Evolutionary conservation across 2,888 invertebrate species (phyloP), one percentile per base, ranked within the genome.

Genomic region (Galerucella pusilla): DNA sequence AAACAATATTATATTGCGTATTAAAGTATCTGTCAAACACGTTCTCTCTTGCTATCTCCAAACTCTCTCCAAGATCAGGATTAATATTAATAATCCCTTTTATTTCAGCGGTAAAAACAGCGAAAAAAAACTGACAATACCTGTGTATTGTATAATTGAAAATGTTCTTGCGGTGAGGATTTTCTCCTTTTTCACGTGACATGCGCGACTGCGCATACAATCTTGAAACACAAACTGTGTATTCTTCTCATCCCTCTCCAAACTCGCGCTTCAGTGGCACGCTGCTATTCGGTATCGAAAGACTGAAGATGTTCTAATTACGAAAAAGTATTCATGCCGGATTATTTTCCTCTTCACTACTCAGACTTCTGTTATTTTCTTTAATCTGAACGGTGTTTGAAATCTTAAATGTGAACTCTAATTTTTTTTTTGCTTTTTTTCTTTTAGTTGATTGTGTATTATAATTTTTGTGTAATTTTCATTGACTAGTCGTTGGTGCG

Each of bases 121-220:
- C 46, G 20, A 52, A 14, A 63, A 68, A 57, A 11, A 67, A 67
- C 60, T 60, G 54, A 61, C 42, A 45, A 57, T 75, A 71, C 68
- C 68, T 61, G 67, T 65, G 70, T 75, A 73, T 72, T 71, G 67
- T 57, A 64, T 74, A 72, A 72, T 78, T 75, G 63, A 68, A 71
- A 72, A 77, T 77, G 68, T 77, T 78, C 77, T 77, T 81, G 78
- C 80, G 79, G 78, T 77, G 77, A 74, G 75, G 74, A 78, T 74
- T 68, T 75, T 73, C 74, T 73, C 64, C 70, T 70, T 35, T 74
- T 71, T 76, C 71, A 79, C 64, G 75, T 75, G 75, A 67, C 80
- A 80, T 79, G 79, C 80, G 80, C 80, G 45, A 75, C 64, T 75
- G 73, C 73, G 75, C 75, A 46, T 25, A 64, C 57, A 74, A 74